phyloP scores from a whole-genome alignment of 1,140 invertebrate genomes.

The Drosophila eugracilis region DNA sequence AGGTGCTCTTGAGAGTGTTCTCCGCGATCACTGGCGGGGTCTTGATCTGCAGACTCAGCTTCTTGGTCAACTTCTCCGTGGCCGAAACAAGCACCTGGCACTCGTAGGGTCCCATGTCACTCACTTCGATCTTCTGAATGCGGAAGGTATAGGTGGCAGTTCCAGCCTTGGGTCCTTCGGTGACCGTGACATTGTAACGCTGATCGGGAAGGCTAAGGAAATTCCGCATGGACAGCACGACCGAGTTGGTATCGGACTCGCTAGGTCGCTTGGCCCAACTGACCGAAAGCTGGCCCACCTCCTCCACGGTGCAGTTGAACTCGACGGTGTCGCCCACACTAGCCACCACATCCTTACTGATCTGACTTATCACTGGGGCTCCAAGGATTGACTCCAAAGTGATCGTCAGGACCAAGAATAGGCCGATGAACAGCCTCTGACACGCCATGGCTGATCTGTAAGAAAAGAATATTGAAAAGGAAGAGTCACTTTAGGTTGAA shows the following conservation, averaged over 20 bases:
- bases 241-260: conserved; percentile 62
- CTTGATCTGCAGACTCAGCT: conserved; percentile 90
- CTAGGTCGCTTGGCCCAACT: conserved; percentile 88
- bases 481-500: background rate
- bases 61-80: conserved; percentile 89
- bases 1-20: conserved; percentile 89
- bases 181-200: conserved; percentile 88
- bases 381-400: conserved; percentile 4
- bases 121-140: conserved; percentile 91
- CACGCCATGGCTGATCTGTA: conserved; percentile 25
- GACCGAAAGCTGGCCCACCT: conserved; percentile 89
- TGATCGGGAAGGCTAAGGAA: conserved; percentile 90
- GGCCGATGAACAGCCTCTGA: conserved; percentile 27
- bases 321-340: conserved; percentile 92
- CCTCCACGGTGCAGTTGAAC: conserved; percentile 92
- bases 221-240: conserved; percentile 88
- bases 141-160: conserved; percentile 89
- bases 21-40: conserved; percentile 92
- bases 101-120: conserved; percentile 91
- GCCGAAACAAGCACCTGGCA: conserved; percentile 91
- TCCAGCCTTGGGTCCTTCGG: conserved; percentile 87
- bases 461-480: no score
- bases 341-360: conserved; percentile 91
- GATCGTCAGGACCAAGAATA: conserved; percentile 30
- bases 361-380: conserved; percentile 89